Evolutionary conservation across 2,113 vertebrate genomes (phyloP).

Genomic region (Campylomormyrus tamandua): DNA sequence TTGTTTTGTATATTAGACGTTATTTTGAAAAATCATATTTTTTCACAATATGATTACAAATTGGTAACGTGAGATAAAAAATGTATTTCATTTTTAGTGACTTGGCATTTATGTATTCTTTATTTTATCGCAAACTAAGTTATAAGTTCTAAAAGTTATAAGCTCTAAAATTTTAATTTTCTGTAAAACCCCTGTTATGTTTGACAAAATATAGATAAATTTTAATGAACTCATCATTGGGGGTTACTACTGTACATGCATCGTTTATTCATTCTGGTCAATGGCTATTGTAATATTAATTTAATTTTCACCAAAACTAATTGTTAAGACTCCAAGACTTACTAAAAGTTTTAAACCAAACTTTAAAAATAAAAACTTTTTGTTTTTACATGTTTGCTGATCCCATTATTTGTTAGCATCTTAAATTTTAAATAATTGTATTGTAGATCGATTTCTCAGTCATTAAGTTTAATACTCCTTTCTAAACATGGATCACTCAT

Average conservation of each 20-base stretch:
- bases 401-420: background rate
- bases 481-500: background rate
- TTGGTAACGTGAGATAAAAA: background rate
- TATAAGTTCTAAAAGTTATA: background rate
- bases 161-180: background rate
- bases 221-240: background rate
- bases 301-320: background rate
- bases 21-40: background rate
- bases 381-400: background rate
- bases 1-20: background rate
- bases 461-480: background rate
- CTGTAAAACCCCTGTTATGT: background rate
- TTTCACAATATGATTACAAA: background rate
- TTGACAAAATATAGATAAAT: background rate
- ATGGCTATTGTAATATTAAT: background rate
- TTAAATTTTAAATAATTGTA: background rate
- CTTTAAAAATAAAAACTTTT: background rate
- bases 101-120: background rate
- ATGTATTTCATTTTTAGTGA: background rate
- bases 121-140: background rate
- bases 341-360: background rate
- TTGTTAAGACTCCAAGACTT: background rate
- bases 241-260: background rate
- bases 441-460: background rate
- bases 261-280: background rate